These are phyloP conservation scores for Eupithecia insigniata DNA, from an alignment of 2,888 invertebrate genomes.

Conservation along the genomic window DNA sequence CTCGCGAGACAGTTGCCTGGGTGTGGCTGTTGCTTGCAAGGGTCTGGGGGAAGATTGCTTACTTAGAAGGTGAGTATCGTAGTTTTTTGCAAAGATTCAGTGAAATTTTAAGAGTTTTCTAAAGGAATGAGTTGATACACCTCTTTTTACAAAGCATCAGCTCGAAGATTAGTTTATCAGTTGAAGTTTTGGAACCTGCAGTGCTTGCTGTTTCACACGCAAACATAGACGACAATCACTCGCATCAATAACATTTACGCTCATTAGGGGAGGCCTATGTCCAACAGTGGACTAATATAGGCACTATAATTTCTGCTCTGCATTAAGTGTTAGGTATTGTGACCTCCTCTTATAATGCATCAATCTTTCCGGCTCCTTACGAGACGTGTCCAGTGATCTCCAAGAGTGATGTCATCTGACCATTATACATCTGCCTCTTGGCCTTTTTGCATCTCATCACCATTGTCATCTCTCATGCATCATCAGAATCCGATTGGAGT, in stretches of 20 bases:
- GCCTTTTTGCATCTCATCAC: background rate
- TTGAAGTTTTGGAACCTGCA: background rate
- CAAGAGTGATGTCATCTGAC: background rate
- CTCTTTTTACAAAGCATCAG: background rate
- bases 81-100: background rate
- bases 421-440: background rate
- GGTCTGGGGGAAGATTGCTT: conserved; percentile 52
- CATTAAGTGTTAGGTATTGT: background rate
- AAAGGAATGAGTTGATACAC: background rate
- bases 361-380: background rate
- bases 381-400: background rate
- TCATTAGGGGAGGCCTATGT: no score
- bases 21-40: conserved; percentile 89
- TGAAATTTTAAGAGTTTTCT: background rate
- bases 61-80: background rate
- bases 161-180: background rate
- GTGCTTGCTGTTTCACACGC: background rate
- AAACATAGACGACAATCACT: background rate
- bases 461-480: no score
- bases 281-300: no score
- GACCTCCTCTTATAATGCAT: background rate
- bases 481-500: no score
- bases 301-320: background rate
- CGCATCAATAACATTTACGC: background rate
- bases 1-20: conserved; percentile 90